Percentiles rank a stretch among this genome's conserved stretches.
These are phyloP conservation scores for Craseonycteris thonglongyai DNA, from an alignment of 2,113 vertebrate species.

Conservation along the genomic window DNA sequence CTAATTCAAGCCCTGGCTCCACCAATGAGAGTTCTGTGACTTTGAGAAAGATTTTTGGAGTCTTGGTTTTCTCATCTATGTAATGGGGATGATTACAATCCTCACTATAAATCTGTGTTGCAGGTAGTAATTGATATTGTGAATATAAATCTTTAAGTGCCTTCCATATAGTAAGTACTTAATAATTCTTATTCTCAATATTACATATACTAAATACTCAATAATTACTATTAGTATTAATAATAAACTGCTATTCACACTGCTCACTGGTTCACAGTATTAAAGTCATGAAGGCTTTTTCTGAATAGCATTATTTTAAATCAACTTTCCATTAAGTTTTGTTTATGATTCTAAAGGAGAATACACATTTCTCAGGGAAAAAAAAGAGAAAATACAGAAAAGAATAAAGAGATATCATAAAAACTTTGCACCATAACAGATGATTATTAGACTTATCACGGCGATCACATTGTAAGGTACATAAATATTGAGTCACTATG, in stretches of 20 bases:
- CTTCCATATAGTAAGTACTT: not conserved
- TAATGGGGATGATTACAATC: not conserved
- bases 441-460: too few relatives aligned
- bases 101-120: not conserved
- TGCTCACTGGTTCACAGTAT: not conserved
- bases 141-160: not conserved
- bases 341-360: slow-evolving; percentile 1
- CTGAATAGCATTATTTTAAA: not conserved
- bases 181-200: not conserved
- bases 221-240: not conserved
- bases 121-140: not conserved
- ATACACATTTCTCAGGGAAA: not conserved
- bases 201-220: not conserved
- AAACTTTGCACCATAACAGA: too few relatives aligned
- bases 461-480: too few relatives aligned
- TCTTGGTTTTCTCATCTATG: not conserved
- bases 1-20: not conserved
- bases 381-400: not conserved
- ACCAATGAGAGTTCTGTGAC: not conserved
- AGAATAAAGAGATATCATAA: not conserved
- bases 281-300: not conserved
- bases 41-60: not conserved
- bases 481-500: too few relatives aligned
- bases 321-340: not conserved
- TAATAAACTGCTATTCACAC: not conserved